Percentiles rank a stretch among this genome's conserved stretches.
These are phyloP conservation scores for Drosophila mercatorum DNA, from an alignment of 2,888 invertebrate species.

Conservation along the genomic window DNA sequence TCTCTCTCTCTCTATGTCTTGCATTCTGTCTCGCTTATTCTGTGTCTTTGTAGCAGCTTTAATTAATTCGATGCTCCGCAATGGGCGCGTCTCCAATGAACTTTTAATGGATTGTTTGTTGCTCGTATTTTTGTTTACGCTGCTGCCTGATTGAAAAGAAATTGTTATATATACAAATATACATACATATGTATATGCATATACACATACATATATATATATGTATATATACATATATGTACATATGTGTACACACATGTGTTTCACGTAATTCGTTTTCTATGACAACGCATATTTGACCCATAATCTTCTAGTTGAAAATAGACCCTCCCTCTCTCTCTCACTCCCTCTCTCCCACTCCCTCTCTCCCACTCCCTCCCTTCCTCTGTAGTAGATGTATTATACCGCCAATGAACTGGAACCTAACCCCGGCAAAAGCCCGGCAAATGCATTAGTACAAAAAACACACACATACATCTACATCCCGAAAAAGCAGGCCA, in stretches of 20 bases:
- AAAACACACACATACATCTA: constrained; percentile 12
- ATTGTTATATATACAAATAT: constrained; percentile 45
- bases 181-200: constrained; percentile 2
- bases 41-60: constrained; percentile 42
- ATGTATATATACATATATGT: constrained; percentile 7
- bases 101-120: constrained; percentile 68
- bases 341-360: not conserved
- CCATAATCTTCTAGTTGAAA: constrained; percentile 64
- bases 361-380: not conserved
- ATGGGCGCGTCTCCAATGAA: constrained; percentile 68
- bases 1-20: constrained; percentile 3
- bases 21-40: constrained; percentile 1
- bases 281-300: constrained; percentile 58
- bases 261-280: constrained; percentile 20
- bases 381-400: constrained; percentile 41
- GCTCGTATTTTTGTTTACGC: constrained; percentile 68
- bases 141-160: constrained; percentile 60
- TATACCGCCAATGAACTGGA: constrained; percentile 65
- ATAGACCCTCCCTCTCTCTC: constrained; percentile 14
- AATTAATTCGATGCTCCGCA: constrained; percentile 73
- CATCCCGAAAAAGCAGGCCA: constrained; percentile 54
- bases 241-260: constrained; percentile 20
- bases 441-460: constrained; percentile 24
- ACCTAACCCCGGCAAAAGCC: constrained; percentile 36
- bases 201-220: constrained; percentile 1